Conservation (phyloP, 1,140 invertebrate genomes). For the Luehdorfia chinensis region DNA sequence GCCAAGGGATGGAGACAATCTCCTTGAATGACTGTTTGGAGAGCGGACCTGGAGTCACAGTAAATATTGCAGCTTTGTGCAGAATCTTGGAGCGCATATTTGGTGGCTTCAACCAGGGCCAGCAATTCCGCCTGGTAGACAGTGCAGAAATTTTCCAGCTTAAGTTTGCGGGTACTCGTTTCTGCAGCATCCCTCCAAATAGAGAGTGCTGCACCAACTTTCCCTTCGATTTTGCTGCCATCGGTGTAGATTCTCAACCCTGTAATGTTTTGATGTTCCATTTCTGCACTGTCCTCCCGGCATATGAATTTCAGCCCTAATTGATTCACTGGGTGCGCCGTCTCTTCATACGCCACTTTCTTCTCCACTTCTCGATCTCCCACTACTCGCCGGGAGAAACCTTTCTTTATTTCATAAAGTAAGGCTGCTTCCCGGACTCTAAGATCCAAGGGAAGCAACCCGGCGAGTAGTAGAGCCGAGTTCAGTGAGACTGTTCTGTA, state of each 20-base stretch:
- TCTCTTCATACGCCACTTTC: background rate
- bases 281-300: conserved; percentile 13
- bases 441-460: conserved; percentile 12
- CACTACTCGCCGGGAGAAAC: background rate
- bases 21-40: conserved; percentile 5
- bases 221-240: conserved; percentile 29
- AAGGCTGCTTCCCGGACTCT: conserved; percentile 8
- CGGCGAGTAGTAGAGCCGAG: background rate
- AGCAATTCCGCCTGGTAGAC: too few relatives aligned
- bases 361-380: conserved; percentile 18
- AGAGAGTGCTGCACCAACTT: too few relatives aligned
- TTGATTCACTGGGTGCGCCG: conserved; percentile 15
- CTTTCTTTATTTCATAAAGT: conserved; percentile 10
- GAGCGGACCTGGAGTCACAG: conserved; percentile 19
- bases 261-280: background rate
- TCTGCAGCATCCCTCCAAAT: conserved; percentile 15
- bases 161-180: conserved; percentile 13
- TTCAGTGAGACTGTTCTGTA: background rate
- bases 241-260: conserved; percentile 20
- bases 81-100: too few relatives aligned
- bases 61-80: conserved; percentile 17
- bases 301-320: background rate
- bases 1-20: conserved; percentile 17
- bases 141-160: conserved; percentile 20
- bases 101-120: conserved; percentile 17